phyloP scores from a whole-genome alignment of 2,888 invertebrate genomes.

The Eupithecia dodoneata region DNA sequence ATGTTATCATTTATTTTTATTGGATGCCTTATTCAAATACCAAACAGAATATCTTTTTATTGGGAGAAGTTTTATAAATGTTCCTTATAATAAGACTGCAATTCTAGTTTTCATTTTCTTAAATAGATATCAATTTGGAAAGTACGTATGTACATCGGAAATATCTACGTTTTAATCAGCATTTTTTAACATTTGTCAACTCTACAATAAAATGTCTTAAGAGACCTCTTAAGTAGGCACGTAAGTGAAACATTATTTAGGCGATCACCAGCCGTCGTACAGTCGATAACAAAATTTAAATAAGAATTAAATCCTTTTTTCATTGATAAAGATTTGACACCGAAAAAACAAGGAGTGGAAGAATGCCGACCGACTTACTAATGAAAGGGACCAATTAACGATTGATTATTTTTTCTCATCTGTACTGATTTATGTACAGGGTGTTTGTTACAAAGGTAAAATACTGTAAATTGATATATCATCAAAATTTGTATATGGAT shows the following conservation, averaged over 20 bases:
- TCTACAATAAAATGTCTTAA: conserved; percentile 15
- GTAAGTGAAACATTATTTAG: conserved; percentile 70
- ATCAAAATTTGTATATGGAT: background rate
- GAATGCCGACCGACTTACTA: conserved; percentile 81
- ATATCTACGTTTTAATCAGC: background rate
- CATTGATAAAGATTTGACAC: conserved; percentile 84
- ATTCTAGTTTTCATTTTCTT: background rate
- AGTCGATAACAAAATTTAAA: conserved; percentile 78
- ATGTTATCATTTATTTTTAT: conserved; percentile 5
- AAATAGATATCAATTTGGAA: background rate
- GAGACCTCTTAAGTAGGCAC: conserved; percentile 38
- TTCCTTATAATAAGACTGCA: background rate
- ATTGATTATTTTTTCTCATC: conserved; percentile 80
- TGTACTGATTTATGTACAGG: conserved; percentile 67
- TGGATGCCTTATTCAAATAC: background rate
- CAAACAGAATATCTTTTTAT: background rate
- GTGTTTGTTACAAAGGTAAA: conserved; percentile 42
- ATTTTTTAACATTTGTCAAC: background rate
- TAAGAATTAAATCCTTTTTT: conserved; percentile 82
- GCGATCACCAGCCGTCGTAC: conserved; percentile 66
- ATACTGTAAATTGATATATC: background rate
- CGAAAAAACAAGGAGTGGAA: conserved; percentile 74
- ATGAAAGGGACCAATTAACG: conserved; percentile 84
- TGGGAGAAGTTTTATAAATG: background rate
- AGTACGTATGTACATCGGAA: no score